phyloP scores from a whole-genome alignment of 2,797 vertebrate species.

The Lepilemur ruficaudatus region DNA sequence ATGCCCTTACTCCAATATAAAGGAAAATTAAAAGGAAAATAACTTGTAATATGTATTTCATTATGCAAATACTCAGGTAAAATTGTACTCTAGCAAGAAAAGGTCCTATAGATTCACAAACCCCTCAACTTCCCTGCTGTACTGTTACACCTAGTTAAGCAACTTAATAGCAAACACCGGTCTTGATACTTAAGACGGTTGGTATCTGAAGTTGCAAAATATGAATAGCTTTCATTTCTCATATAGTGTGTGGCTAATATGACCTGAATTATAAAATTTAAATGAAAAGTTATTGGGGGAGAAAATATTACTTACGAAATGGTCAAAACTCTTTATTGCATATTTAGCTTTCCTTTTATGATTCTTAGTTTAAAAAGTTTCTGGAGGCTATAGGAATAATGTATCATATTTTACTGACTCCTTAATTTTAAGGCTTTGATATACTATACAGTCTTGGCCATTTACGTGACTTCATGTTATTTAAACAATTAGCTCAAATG shows the following conservation, averaged over 20 bases:
- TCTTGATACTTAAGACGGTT: not conserved
- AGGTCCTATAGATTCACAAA: not conserved
- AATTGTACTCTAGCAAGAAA: not conserved
- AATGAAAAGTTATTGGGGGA: not conserved
- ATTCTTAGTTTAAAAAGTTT: not conserved
- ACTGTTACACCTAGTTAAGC: not conserved
- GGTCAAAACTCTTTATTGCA: not conserved
- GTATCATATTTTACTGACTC: not conserved
- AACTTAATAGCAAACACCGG: not conserved
- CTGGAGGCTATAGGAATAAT: not conserved
- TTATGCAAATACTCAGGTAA: not conserved
- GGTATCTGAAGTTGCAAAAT: not conserved
- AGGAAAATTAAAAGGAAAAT: not conserved
- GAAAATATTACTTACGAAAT: not conserved
- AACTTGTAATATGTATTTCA: not conserved
- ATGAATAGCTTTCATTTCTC: not conserved
- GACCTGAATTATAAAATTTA: not conserved
- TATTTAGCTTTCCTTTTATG: not conserved
- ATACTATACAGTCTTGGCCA: not conserved
- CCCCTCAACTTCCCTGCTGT: not conserved
- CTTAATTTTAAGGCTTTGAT: conserved; percentile 23
- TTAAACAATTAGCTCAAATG: not conserved
- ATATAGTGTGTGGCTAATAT: not conserved
- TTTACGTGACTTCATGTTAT: not conserved
- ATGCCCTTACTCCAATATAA: not conserved